phyloP scores from a whole-genome alignment of 2,888 invertebrate genomes.

The Deroplatys truncata region DNA sequence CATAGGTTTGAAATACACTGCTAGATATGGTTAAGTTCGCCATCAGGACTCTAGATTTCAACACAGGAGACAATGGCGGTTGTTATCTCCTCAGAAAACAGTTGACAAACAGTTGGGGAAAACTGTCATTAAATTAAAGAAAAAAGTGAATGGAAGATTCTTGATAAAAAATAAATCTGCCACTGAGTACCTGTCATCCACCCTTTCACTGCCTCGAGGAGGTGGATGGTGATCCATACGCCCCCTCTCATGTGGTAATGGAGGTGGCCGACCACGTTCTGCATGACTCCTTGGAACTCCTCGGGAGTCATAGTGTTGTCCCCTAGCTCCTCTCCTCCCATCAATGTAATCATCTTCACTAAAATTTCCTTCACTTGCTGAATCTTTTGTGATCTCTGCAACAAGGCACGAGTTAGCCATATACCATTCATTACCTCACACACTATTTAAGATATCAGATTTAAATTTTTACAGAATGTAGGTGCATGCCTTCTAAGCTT shows the following conservation, averaged over 20 bases:
- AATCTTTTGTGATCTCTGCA: conserved; percentile 79
- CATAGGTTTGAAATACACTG: too few relatives aligned
- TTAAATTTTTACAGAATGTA: too few relatives aligned
- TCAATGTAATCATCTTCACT: conserved; percentile 62
- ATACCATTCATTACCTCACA: background rate
- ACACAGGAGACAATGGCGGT: too few relatives aligned
- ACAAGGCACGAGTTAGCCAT: conserved; percentile 34
- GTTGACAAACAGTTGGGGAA: too few relatives aligned
- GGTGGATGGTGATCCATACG: conserved; percentile 36
- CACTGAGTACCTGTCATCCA: conserved; percentile 22
- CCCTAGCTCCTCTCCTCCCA: conserved; percentile 40
- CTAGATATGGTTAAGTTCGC: too few relatives aligned
- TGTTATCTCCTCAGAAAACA: too few relatives aligned
- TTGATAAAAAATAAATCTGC: background rate
- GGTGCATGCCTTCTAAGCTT: too few relatives aligned
- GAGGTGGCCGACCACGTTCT: conserved; percentile 51
- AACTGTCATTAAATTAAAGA: too few relatives aligned
- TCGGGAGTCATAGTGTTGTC: conserved; percentile 41
- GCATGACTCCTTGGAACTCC: conserved; percentile 51
- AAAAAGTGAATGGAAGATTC: background rate
- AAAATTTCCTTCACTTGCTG: conserved; percentile 62
- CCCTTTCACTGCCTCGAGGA: conserved; percentile 30
- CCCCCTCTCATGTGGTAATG: conserved; percentile 32
- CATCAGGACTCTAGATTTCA: too few relatives aligned
- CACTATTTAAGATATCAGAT: too few relatives aligned